Evolutionary conservation across 2,797 vertebrate species (phyloP), one percentile per base, ranked within the genome.

Genomic region (Falco cherrug): DNA sequence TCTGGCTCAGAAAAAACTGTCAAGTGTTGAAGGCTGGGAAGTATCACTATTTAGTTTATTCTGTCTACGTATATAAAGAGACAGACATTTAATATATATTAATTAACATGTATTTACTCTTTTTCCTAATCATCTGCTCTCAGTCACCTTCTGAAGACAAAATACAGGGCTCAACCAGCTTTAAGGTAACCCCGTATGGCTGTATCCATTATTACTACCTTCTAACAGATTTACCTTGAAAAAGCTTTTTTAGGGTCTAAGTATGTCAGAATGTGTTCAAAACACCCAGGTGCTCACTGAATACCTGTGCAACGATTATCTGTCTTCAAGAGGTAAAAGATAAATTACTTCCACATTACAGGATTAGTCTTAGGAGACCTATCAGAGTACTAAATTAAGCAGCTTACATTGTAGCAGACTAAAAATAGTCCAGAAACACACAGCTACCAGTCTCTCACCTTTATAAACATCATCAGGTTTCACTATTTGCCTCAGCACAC

Each of bases 401-500:
- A 41, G 70, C n/a, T 51, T 56, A 41, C 4, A 0, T 13, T 65
- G 35, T 1, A 76, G 26, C 16, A 54, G 13, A 13, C 61, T 82
- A 89, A 96, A 94, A 96, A 79, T 59, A 96, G 74, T 12, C 33
- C 56, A 64, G 35, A 54, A 75, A 26, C 26, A 25, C 19, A n/a
- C 12, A 75, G 68, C 45, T 39, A 12, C 35, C 17, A 9, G 54
- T 18, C 10, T 19, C 41, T 87, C 69, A 87, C 67, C 74, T 89
- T 51, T 20, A 88, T 20, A 43, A 43, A 50, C 35, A 51, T 0
- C 2, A 0, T 3, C 8, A 15, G 28, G 48, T 6, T 13, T 61
- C 24, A 5, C 63, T 57, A 4, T 3, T 22, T 47, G 75, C 19
- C 67, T 65, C 63, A 59, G 47, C 67, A 59, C 10, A 6, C 37